A percentile compares a stretch with the other conserved stretches of the same genome.
These are phyloP conservation scores for Ophion costatus DNA, from an alignment of 2,888 invertebrate genomes.

Conservation along the genomic window DNA sequence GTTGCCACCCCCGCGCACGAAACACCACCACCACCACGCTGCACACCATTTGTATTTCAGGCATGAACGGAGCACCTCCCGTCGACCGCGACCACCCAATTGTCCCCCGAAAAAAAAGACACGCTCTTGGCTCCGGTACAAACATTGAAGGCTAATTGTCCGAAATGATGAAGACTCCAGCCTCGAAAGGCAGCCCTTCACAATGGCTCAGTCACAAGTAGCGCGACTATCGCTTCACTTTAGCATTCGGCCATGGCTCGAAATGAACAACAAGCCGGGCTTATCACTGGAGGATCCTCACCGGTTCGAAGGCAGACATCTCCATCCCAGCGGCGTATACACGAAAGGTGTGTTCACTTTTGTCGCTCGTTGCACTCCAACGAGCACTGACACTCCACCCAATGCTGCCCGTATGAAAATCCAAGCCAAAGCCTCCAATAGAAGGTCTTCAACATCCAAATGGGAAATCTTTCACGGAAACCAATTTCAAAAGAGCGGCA, in stretches of 20 bases:
- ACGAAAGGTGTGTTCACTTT: too few species aligned
- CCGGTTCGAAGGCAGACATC: too few species aligned
- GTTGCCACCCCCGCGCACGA: constrained; percentile 74
- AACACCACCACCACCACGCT: constrained; percentile 23
- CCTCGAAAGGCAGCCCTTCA: not conserved
- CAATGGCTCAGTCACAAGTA: not conserved
- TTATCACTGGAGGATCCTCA: too few species aligned
- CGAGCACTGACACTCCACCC: too few species aligned
- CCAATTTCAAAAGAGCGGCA: too few species aligned
- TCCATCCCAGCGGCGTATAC: too few species aligned
- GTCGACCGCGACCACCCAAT: constrained; percentile 15
- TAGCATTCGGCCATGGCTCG: not conserved
- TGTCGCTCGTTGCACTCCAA: too few species aligned
- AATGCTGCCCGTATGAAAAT: too few species aligned
- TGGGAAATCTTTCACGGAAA: too few species aligned
- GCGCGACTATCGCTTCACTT: not conserved
- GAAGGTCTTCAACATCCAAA: too few species aligned
- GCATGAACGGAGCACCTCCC: constrained; percentile 66
- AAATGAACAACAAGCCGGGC: too few species aligned
- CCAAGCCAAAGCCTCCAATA: too few species aligned
- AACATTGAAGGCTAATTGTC: not conserved
- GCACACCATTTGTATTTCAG: constrained; percentile 81
- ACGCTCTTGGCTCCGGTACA: not conserved
- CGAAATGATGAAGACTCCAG: not conserved
- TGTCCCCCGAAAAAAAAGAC: not conserved